Evolutionary conservation across 2,113 vertebrate species (phyloP).

Genomic region (Neolamprologus falcicula): DNA sequence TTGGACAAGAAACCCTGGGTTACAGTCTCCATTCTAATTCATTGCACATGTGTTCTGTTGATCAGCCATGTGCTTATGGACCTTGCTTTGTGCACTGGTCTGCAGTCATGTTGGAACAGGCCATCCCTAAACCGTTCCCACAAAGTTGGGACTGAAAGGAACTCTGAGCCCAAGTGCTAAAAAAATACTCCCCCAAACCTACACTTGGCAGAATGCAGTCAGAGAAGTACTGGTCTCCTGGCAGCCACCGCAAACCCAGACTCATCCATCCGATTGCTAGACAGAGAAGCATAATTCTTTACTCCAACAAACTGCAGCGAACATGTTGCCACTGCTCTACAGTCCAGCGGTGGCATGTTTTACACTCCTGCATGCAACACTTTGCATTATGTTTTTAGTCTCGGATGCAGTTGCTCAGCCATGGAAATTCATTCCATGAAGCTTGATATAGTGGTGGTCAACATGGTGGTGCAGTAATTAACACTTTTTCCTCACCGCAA

Average conservation of each 20-base stretch:
- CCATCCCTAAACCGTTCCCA: background rate
- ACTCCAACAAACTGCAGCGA: background rate
- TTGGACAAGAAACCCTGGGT: background rate
- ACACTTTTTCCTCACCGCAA: too few species aligned
- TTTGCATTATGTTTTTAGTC: background rate
- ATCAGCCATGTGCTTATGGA: background rate
- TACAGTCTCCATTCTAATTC: background rate
- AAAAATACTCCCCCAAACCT: background rate
- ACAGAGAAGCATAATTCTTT: background rate
- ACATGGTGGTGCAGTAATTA: too few species aligned
- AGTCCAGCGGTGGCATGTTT: background rate
- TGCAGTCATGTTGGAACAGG: background rate
- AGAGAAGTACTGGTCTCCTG: background rate
- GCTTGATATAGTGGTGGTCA: background rate
- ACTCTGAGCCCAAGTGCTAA: background rate
- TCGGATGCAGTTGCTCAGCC: background rate
- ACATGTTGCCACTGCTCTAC: background rate
- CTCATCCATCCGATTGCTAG: background rate
- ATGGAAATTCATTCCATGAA: background rate
- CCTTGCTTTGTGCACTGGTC: background rate
- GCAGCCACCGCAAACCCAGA: background rate
- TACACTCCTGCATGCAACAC: background rate
- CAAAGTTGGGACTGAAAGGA: background rate
- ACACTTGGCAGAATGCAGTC: background rate
- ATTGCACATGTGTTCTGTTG: background rate